Percentiles rank a stretch among this genome's conserved stretches.
Evolutionary conservation across 1,140 invertebrate species (phyloP).

Genomic region (Chionoecetes opilio): DNA sequence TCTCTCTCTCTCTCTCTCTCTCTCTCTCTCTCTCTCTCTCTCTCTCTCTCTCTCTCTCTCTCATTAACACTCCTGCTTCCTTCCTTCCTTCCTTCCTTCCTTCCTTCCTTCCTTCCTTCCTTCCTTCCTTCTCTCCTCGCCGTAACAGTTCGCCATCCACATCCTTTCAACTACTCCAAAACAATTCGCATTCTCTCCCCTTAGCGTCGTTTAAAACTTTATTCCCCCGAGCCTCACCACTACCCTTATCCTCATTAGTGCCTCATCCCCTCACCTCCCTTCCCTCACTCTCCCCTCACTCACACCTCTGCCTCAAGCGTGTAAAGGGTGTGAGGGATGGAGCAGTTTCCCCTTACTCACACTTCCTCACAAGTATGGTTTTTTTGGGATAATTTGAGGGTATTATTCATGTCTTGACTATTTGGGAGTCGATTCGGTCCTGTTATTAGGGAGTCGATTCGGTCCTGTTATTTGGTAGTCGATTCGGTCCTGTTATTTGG

Average conservation of each 20-base stretch:
- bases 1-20: too few relatives aligned
- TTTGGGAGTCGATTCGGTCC: background rate
- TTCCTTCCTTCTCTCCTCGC: background rate
- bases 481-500: too few relatives aligned
- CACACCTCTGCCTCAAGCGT: background rate
- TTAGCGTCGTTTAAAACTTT: conserved; percentile 48
- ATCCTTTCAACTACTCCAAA: background rate
- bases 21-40: too few relatives aligned
- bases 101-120: too few relatives aligned
- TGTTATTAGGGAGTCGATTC: background rate
- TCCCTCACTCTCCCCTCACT: background rate
- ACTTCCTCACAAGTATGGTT: background rate
- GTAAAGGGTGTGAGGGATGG: background rate
- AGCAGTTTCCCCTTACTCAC: background rate
- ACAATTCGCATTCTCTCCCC: conserved; percentile 45
- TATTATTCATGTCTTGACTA: background rate
- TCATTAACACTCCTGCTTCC: too few relatives aligned
- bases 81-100: too few relatives aligned
- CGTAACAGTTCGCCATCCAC: background rate
- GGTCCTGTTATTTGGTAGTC: background rate
- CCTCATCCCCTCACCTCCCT: background rate
- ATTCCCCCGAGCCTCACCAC: background rate
- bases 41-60: too few relatives aligned
- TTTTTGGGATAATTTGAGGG: background rate
- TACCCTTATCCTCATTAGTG: background rate